A percentile compares a stretch with the other conserved stretches of the same genome.
phyloP scores from a whole-genome alignment of 2,797 vertebrate genomes.

The Martes flavigula region DNA sequence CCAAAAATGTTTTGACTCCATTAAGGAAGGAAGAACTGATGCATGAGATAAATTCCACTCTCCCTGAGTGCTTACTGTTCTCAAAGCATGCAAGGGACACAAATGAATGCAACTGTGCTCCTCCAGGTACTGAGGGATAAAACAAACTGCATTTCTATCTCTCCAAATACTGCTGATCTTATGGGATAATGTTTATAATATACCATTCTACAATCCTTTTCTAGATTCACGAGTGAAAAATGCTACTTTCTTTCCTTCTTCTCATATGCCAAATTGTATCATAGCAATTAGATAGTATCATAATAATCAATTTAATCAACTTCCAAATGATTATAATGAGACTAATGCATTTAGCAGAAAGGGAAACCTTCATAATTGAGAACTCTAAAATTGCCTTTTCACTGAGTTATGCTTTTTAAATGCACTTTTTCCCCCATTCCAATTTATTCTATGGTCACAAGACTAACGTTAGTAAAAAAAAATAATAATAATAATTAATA shows the following conservation, averaged over 20 bases:
- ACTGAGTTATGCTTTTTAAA: not conserved
- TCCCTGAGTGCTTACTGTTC: not conserved
- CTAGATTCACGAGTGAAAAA: not conserved
- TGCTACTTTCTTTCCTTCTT: not conserved
- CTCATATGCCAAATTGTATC: not conserved
- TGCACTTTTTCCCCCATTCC: not conserved
- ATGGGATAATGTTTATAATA: not conserved
- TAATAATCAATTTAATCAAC: conserved; percentile 42
- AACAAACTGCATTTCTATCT: not conserved
- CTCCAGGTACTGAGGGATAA: not conserved
- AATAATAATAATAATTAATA: not conserved
- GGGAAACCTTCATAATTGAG: not conserved
- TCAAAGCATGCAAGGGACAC: not conserved
- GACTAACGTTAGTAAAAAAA: not conserved
- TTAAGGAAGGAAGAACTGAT: not conserved
- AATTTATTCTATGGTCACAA: not conserved
- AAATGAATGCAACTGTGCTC: not conserved
- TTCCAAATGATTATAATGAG: conserved; percentile 43
- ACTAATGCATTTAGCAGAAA: conserved; percentile 38
- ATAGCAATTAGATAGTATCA: not conserved
- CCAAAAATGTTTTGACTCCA: not conserved
- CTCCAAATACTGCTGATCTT: not conserved
- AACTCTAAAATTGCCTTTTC: not conserved
- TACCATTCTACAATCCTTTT: not conserved
- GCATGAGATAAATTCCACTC: not conserved